These are phyloP conservation scores for Diorhabda carinulata DNA, from an alignment of 1,140 invertebrate genomes.

Conservation along the genomic window DNA sequence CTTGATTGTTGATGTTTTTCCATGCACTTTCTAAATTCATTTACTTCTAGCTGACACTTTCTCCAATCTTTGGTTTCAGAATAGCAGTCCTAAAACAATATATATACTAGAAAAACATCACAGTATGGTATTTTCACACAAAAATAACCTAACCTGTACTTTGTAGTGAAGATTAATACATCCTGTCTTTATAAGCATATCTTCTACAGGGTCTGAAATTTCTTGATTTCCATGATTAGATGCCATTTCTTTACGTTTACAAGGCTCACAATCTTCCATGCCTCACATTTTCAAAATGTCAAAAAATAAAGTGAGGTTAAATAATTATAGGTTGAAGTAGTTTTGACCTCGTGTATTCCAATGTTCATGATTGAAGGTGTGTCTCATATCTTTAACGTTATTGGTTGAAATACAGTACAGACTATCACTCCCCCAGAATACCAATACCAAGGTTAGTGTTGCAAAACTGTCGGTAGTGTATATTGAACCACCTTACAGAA, in stretches of 20 bases:
- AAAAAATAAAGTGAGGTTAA: neutral
- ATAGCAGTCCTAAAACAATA: constrained; percentile 71
- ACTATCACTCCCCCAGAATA: too few species aligned
- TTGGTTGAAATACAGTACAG: too few species aligned
- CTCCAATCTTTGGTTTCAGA: constrained; percentile 85
- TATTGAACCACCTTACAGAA: too few species aligned
- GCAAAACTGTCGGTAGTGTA: too few species aligned
- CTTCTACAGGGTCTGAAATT: constrained; percentile 69
- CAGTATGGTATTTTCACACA: constrained; percentile 15
- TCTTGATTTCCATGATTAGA: constrained; percentile 35
- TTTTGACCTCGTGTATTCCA: too few species aligned
- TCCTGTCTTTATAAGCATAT: constrained; percentile 82
- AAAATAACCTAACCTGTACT: constrained; percentile 61
- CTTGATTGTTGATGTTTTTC: constrained; percentile 48
- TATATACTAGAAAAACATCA: neutral
- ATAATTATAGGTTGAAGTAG: too few species aligned
- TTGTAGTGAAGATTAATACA: constrained; percentile 83
- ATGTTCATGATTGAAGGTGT: too few species aligned
- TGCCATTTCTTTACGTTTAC: constrained; percentile 12
- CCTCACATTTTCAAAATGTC: neutral
- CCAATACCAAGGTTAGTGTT: too few species aligned
- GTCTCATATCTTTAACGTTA: too few species aligned
- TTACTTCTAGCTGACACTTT: constrained; percentile 77
- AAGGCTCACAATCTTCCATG: neutral
- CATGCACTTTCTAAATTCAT: constrained; percentile 77